phyloP scores from a whole-genome alignment of 2,797 vertebrate species.

The Cirrhinus molitorella region DNA sequence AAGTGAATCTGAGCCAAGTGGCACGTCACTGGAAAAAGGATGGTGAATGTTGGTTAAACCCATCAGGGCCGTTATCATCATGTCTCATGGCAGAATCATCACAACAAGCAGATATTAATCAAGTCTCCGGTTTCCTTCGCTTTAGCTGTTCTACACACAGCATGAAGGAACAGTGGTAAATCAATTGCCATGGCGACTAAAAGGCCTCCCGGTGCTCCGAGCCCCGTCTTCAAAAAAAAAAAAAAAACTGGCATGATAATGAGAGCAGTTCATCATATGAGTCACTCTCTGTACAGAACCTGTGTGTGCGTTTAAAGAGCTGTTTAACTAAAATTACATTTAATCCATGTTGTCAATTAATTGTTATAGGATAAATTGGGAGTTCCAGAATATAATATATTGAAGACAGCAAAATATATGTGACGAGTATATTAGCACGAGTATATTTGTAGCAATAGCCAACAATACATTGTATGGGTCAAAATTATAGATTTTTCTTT shows the following conservation, averaged over 20 bases:
- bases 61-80: slow-evolving; percentile 14
- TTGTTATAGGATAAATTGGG: slow-evolving; percentile 3
- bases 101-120: slow-evolving; percentile 49
- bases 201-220: slow-evolving; percentile 64
- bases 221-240: slow-evolving; percentile 53
- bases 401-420: background rate
- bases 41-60: background rate
- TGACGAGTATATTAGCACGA: too few species aligned
- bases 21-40: background rate
- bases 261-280: slow-evolving; percentile 61
- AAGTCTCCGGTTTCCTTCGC: slow-evolving; percentile 34
- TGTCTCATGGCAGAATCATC: slow-evolving; percentile 33
- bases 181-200: slow-evolving; percentile 67
- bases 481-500: too few species aligned
- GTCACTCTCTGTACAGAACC: slow-evolving; percentile 51
- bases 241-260: slow-evolving; percentile 61
- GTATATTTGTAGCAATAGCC: too few species aligned
- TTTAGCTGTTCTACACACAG: slow-evolving; percentile 57
- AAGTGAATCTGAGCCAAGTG: background rate
- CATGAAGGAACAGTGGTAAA: slow-evolving; percentile 58
- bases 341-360: slow-evolving; percentile 19
- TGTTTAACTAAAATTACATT: slow-evolving; percentile 35
- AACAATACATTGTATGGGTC: too few species aligned
- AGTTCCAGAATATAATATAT: background rate
- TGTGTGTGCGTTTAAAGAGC: slow-evolving; percentile 40